Conservation (phyloP, 2,113 vertebrate species). For the Motacilla tschutschensis region DNA sequence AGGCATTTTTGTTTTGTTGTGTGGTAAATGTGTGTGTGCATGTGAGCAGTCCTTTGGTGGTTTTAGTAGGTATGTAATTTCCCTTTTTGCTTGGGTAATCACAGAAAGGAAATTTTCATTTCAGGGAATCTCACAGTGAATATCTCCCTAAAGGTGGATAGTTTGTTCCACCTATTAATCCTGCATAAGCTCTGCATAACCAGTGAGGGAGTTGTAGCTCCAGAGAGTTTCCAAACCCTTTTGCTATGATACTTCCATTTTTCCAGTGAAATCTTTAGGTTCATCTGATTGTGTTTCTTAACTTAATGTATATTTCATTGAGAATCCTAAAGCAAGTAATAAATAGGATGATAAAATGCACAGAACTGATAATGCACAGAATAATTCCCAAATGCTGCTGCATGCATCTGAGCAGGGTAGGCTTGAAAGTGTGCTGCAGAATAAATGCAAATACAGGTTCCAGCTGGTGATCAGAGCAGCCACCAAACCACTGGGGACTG, state of each 20-base stretch:
- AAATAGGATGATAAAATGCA: neutral
- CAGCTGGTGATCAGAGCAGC: neutral
- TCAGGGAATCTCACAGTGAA: neutral
- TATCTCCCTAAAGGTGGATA: constrained; percentile 2
- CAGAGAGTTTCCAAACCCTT: neutral
- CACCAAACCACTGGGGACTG: neutral
- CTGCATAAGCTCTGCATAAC: neutral
- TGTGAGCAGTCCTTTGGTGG: neutral
- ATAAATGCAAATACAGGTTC: neutral
- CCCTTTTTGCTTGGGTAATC: neutral
- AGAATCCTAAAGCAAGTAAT: neutral
- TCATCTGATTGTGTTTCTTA: neutral
- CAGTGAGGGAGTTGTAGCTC: neutral
- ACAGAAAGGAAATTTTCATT: constrained; percentile 13
- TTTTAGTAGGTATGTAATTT: neutral
- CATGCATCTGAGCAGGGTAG: neutral
- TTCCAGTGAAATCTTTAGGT: neutral
- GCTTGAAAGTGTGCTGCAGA: neutral
- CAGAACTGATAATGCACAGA: neutral
- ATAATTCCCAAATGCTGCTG: neutral
- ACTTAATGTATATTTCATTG: neutral
- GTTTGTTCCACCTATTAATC: constrained; percentile 39
- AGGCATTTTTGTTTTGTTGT: neutral
- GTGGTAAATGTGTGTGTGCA: neutral
- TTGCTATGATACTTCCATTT: neutral